Base-by-base conservation (phyloP, 2,797 vertebrate species). In the Darevskia nairensis region DNA sequence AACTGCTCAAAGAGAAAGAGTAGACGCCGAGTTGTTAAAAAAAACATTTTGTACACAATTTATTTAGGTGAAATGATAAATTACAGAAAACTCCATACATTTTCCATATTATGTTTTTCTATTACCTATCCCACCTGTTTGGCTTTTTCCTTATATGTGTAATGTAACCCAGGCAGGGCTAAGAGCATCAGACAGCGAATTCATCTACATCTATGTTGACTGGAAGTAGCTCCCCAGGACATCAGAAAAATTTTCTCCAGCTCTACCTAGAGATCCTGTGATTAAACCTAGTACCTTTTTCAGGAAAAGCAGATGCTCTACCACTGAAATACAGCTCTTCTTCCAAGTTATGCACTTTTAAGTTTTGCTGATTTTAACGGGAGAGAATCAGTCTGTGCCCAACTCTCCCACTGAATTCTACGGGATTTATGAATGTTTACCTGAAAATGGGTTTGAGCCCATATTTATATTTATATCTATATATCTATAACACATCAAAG, bases 1-100 rank as follows among this genome's bases (percentile, higher is more conserved):
- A 93, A 99, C 99, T 97, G 89, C 59, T 6, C 44, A 84, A 41
- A 0, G 93, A 2, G 8, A 39, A 74, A 21, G 55, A 35, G 25
- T 10, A 74, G 17, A 69, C 0, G 2, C 27, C 2, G 32, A 13
- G 39, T 32, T 35, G n/a, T 17, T 46, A 75, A 64, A 25, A 64
- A 25, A 74, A 1, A 1, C 2, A 1, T 15, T 79, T 32, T 79
- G 46, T 32, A 2, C 55, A 77, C 39, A 7, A 35, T 13, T 29
- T 64, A 35, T 13, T 39, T 1, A 10, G 44, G 72, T 55, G 25
- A 41, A 89, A 39, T 15, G 1, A 69, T 0, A 1, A 82, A 17
- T 21, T 77, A 79, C 81, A 3, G 7, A 75, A 82, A 50, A 27
- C 21, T 13, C 11, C 25, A 5, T 6, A 80, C 59, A 85, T 17